Conservation (phyloP, 2,888 invertebrate species). For the Cacoxenus indagator region DNA sequence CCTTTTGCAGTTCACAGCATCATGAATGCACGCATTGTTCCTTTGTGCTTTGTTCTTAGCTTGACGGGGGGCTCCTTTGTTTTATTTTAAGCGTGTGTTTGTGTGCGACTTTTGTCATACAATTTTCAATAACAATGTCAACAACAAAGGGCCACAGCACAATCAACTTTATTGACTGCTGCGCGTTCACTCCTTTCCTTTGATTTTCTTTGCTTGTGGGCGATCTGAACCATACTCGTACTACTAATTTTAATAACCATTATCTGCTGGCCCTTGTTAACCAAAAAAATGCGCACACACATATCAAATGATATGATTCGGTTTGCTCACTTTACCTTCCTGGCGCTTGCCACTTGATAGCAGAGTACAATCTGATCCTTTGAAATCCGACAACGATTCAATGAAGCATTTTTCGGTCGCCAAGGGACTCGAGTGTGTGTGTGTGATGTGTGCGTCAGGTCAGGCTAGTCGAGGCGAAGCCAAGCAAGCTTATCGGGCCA, state of each 20-base stretch:
- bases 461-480: not conserved
- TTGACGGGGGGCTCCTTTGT: not conserved
- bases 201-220: not conserved
- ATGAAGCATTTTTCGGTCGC: not conserved
- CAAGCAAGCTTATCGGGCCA: not conserved
- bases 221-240: too few relatives aligned
- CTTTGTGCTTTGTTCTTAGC: not conserved
- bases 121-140: not conserved
- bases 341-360: not conserved
- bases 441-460: not conserved
- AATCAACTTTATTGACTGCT: constrained; percentile 18
- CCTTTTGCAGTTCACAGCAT: not conserved
- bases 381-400: not conserved
- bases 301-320: not conserved
- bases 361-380: not conserved
- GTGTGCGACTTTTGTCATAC: not conserved
- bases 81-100: not conserved
- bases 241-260: not conserved
- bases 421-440: not conserved
- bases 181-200: not conserved
- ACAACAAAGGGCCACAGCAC: constrained; percentile 20
- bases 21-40: not conserved
- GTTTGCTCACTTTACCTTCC: not conserved
- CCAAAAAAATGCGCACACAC: not conserved
- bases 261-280: too few relatives aligned